Conservation (phyloP, 2,888 invertebrate species). For the Aspidiotus rigidus region DNA sequence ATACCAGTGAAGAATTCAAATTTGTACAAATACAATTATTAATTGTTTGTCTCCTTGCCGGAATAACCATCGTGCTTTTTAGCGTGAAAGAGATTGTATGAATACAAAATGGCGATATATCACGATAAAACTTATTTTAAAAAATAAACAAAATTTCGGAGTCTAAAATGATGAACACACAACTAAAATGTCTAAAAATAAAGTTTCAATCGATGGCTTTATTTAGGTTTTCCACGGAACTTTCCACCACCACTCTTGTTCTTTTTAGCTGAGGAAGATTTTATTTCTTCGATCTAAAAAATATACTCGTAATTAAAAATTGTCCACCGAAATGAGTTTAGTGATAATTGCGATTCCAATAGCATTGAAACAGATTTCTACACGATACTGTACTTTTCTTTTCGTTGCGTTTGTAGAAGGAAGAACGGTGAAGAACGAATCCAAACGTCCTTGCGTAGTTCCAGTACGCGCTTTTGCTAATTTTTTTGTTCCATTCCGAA, state of each 20-base stretch:
- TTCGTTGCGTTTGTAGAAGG: slow-evolving; percentile 42
- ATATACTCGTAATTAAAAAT: background rate
- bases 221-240: slow-evolving; percentile 27
- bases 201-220: background rate
- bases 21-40: no score
- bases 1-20: no score
- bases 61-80: no score
- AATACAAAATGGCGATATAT: no score
- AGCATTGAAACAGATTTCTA: background rate
- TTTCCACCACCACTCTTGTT: slow-evolving; percentile 15
- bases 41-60: no score
- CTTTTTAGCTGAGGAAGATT: slow-evolving; percentile 15
- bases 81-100: no score
- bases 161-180: no score
- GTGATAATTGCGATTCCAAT: background rate
- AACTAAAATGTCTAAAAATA: no score
- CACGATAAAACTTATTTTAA: no score
- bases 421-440: slow-evolving; percentile 82
- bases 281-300: slow-evolving; percentile 18
- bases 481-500: slow-evolving; percentile 83
- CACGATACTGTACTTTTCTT: slow-evolving; percentile 43
- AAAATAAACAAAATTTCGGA: no score
- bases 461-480: slow-evolving; percentile 72
- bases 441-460: slow-evolving; percentile 84
- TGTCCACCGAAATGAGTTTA: background rate